Conservation (phyloP, 2,113 vertebrate species). For the Phycodurus eques region DNA sequence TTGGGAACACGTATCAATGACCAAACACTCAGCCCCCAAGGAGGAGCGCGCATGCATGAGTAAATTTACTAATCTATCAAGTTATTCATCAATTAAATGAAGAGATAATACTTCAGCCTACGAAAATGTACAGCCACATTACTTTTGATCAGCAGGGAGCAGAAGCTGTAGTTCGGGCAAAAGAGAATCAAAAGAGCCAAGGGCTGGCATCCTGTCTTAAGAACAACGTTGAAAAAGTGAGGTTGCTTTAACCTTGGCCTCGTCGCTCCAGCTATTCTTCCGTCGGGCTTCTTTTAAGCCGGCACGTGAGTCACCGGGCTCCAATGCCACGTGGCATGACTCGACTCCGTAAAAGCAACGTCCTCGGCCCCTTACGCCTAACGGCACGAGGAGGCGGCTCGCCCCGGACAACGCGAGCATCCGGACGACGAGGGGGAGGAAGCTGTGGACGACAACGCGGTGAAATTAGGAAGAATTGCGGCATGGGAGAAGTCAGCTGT, state of each 20-base stretch:
- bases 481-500: not conserved
- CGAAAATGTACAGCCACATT: no score
- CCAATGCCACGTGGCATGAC: conserved; percentile 54
- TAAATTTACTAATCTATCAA: no score
- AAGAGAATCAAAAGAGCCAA: not conserved
- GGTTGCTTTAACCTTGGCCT: conserved; percentile 59
- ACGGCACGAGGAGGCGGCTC: not conserved
- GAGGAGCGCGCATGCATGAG: not conserved
- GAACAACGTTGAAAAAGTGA: not conserved
- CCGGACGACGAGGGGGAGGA: no score
- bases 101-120: not conserved
- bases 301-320: conserved; percentile 53
- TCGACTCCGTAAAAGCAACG: conserved; percentile 23
- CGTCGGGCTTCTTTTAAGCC: conserved; percentile 45
- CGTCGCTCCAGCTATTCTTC: conserved; percentile 36
- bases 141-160: not conserved
- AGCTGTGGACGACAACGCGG: not conserved
- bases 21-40: conserved; percentile 4
- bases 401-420: no score
- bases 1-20: conserved; percentile 50
- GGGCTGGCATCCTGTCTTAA: not conserved
- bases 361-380: not conserved
- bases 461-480: not conserved
- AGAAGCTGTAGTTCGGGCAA: not conserved
- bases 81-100: not conserved